Evolutionary conservation across 2,797 vertebrate species (phyloP).

Genomic region (Acipenser ruthenus): DNA sequence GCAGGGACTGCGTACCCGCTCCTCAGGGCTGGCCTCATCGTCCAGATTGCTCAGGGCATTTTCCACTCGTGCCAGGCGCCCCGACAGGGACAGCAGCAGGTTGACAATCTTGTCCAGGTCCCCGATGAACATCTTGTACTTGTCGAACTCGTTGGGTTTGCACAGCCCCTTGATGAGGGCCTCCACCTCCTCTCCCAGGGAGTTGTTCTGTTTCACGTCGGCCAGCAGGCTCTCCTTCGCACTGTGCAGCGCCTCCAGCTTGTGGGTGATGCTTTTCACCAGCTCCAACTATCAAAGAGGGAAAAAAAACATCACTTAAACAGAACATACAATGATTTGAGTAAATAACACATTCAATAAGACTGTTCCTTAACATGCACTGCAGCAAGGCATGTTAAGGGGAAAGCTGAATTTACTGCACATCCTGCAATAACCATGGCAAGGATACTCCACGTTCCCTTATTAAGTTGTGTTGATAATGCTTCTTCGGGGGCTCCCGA

Average conservation of each 20-base stretch:
- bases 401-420: no score
- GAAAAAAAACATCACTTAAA: constrained; percentile 7
- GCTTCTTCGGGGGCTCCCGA: no score
- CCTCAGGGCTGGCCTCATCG: constrained; percentile 54
- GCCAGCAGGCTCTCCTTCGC: constrained; percentile 69
- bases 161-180: constrained; percentile 67
- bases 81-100: constrained; percentile 86
- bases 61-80: constrained; percentile 80
- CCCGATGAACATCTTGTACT: constrained; percentile 88
- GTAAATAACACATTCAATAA: background rate
- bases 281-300: constrained; percentile 66
- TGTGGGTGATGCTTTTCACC: constrained; percentile 67
- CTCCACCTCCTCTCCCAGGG: constrained; percentile 66
- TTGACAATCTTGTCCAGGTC: constrained; percentile 93
- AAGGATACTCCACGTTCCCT: no score
- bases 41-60: constrained; percentile 62
- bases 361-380: no score
- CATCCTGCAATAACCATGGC: no score
- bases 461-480: background rate
- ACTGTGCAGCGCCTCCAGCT: constrained; percentile 60
- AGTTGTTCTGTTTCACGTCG: constrained; percentile 68
- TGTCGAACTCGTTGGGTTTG: constrained; percentile 84
- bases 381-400: no score
- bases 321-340: background rate
- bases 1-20: constrained; percentile 61